Evolutionary conservation across 2,797 vertebrate species (phyloP), one percentile per base, ranked within the genome.

Genomic region (Ispidina picta): DNA sequence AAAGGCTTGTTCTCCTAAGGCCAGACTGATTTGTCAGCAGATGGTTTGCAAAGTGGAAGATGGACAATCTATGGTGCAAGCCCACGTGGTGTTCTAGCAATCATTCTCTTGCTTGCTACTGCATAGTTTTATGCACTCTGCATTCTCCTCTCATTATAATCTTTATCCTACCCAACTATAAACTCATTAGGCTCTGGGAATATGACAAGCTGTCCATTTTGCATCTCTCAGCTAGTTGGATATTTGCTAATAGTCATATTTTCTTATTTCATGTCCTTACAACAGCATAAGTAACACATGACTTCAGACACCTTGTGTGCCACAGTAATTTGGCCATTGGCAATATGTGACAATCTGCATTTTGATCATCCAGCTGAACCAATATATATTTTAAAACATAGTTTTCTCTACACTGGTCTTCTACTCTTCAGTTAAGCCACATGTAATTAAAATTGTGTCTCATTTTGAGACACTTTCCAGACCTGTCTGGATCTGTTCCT

Each of bases 161-260:
- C n/a, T 43, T 74, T 46, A 84, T 73, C n/a, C 16, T 56, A 20
- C 43, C 88, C 46, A 78, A 51, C 68, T 60, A 79, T 41, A 73
- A 89, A 84, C 48, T 76, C 80, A 92, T 88, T 82, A 93, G 49
- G 54, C 13, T 70, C 31, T 0, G 0, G 58, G 63, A 73, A 2
- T 51, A 86, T 70, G 89, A 86, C 59, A 83, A 86, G 80, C 77
- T 83, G 76, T 51, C 74, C 56, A 48, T 68, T 91, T 79, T 83
- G 14, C 28, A 8, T 92, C 14, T 83, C 73, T 83, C 55, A 81
- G 37, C 33, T 80, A 41, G 59, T 70, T 86, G 19, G 63, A 65
- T 85, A 43, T 88, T 89, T 74, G n/a, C 15, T 92, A 93, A 91
- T 83, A 89, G 83, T 56, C 5, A 48, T 60, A 1, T 74, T 84